Evolutionary conservation across 1,140 invertebrate genomes (phyloP), one percentile per base, ranked within the genome.

Genomic region (Prorops nasuta): DNA sequence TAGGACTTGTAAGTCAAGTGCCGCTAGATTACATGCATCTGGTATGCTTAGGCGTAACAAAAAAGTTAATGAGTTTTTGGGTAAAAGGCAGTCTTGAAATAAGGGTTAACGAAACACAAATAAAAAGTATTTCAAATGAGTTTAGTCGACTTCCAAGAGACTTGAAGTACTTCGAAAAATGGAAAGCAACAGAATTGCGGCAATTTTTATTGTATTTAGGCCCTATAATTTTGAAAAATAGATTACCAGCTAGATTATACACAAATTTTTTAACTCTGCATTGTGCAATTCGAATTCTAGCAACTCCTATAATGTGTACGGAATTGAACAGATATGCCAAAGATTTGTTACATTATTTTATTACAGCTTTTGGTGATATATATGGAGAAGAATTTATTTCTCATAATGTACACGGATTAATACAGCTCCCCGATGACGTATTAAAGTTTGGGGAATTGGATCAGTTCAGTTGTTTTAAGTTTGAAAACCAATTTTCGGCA

Each of bases 181-280:
- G 6, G 24, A 7, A 6, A 28, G 24, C n/a, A n/a, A n/a, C n/a
- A n/a, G n/a, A n/a, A n/a, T n/a, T n/a, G n/a, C n/a, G n/a, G n/a
- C n/a, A n/a, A n/a, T 66, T 66, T 46, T 24, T 66, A 3, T 38
- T 64, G 31, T 68, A 68, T 51, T 42, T 55, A 3, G 56, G 63
- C 8, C 54, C 60, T 28, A 17, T 68, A 21, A 40, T 61, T 43
- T 58, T 68, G 14, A 41, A 38, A 24, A 42, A 50, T 31, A 16
- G 35, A n/a, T 37, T 56, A 40, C 37, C 24, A 17, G 18, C 38
- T 4, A 18, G 38, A 34, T 44, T 52, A 24, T 57, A 53, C 41
- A 14, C 34, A 19, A 35, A 57, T 22, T 53, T 53, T 43, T 22
- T 57, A 34, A 42, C 39, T 31, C 32, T 57, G 15, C 49, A 57